Conservation (phyloP, 2,797 vertebrate species). For the Pelobates cultripes region DNA sequence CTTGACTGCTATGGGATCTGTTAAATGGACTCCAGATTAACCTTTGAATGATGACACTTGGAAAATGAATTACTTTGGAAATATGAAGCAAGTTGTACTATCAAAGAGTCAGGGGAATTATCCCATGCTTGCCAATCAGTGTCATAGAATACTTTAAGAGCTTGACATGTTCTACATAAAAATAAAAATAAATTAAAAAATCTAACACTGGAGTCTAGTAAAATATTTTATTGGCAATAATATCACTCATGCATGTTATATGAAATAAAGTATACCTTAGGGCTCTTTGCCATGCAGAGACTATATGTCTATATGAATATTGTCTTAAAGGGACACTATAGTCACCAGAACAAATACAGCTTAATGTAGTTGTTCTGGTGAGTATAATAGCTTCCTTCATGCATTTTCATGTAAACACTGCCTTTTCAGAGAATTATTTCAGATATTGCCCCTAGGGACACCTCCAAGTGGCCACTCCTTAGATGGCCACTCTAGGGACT, state of each 20-base stretch:
- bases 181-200: not conserved
- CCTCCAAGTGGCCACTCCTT: no score
- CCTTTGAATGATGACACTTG: constrained; percentile 47
- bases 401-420: no score
- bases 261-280: not conserved
- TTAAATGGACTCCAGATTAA: constrained; percentile 48
- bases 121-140: not conserved
- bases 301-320: no score
- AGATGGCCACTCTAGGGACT: no score
- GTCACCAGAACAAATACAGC: no score
- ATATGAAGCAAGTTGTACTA: constrained; percentile 39
- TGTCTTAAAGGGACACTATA: no score
- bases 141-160: not conserved
- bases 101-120: constrained; percentile 39
- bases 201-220: not conserved
- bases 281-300: no score
- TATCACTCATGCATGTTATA: not conserved
- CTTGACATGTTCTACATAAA: not conserved
- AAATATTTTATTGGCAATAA: not conserved
- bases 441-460: no score
- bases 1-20: constrained; percentile 35
- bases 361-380: no score
- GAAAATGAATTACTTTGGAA: constrained; percentile 52
- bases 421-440: no score
- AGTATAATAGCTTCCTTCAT: no score